These are phyloP conservation scores for Tauraco erythrolophus DNA, from an alignment of 2,113 vertebrate species.

Conservation along the genomic window DNA sequence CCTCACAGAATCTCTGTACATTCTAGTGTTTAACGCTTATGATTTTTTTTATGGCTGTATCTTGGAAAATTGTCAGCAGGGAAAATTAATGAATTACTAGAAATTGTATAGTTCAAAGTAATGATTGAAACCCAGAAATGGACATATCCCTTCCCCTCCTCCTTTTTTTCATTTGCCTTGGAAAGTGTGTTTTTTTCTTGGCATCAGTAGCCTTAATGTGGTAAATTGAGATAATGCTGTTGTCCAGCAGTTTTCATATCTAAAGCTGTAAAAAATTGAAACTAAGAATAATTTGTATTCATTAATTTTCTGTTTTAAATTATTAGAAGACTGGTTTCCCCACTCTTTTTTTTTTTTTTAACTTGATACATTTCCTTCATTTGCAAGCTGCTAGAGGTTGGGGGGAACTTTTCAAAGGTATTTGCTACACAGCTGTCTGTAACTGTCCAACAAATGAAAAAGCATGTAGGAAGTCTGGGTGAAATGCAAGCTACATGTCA, in stretches of 20 bases:
- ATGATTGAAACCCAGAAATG: background rate
- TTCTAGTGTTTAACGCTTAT: background rate
- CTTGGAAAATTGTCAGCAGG: background rate
- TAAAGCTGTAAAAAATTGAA: background rate
- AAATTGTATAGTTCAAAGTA: background rate
- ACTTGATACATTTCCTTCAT: background rate
- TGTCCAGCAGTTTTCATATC: background rate
- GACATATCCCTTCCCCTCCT: too few species aligned
- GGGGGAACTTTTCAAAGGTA: background rate
- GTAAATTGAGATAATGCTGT: background rate
- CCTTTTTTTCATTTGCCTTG: background rate
- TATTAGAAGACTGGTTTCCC: background rate
- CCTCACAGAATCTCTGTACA: background rate
- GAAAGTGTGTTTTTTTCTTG: background rate
- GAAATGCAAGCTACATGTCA: background rate
- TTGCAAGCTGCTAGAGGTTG: background rate
- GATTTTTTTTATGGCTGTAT: background rate
- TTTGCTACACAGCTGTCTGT: background rate
- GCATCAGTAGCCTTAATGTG: background rate
- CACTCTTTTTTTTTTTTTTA: background rate
- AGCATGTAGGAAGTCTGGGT: background rate
- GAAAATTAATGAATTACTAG: background rate
- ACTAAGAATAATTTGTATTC: background rate
- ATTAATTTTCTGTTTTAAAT: background rate
- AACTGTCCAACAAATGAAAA: background rate